These are phyloP conservation scores for Ursus arctos DNA, from an alignment of 2,113 vertebrate genomes.

Conservation along the genomic window DNA sequence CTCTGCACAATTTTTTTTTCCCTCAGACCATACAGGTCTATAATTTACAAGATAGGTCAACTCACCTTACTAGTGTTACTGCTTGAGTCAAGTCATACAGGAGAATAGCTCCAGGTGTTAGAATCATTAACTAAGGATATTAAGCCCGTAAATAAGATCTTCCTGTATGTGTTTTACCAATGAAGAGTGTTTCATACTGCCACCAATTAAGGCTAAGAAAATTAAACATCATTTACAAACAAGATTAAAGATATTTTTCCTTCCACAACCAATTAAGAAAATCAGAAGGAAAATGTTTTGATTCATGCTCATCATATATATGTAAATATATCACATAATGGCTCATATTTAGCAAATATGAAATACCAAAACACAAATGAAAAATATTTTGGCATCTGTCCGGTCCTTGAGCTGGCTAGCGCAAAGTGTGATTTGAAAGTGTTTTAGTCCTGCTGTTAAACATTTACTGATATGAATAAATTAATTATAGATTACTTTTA, in stretches of 20 bases:
- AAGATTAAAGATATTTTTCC: conserved; percentile 83
- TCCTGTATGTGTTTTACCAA: conserved; percentile 71
- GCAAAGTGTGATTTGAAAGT: conserved; percentile 61
- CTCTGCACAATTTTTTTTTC: neutral
- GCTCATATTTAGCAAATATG: conserved; percentile 79
- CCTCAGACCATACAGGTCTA: neutral
- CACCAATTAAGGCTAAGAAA: conserved; percentile 80
- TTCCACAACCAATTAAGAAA: conserved; percentile 83
- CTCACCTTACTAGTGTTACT: conserved; percentile 47
- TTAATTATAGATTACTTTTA: conserved; percentile 80
- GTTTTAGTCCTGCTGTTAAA: conserved; percentile 76
- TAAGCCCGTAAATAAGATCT: conserved; percentile 80
- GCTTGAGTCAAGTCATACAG: conserved; percentile 24
- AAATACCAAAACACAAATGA: conserved; percentile 79
- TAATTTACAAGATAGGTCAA: conserved; percentile 61
- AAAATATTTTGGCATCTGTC: conserved; percentile 81
- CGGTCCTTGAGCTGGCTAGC: conserved; percentile 73
- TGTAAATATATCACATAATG: conserved; percentile 82
- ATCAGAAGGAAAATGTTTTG: conserved; percentile 84
- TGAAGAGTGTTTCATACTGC: conserved; percentile 59
- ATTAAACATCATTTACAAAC: conserved; percentile 82
- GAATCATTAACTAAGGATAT: conserved; percentile 78
- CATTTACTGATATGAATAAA: conserved; percentile 71
- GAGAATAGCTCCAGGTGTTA: conserved; percentile 72
- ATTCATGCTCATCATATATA: conserved; percentile 83